Evolutionary conservation across 2,113 vertebrate genomes (phyloP).

Genomic region (Isurus oxyrinchus): DNA sequence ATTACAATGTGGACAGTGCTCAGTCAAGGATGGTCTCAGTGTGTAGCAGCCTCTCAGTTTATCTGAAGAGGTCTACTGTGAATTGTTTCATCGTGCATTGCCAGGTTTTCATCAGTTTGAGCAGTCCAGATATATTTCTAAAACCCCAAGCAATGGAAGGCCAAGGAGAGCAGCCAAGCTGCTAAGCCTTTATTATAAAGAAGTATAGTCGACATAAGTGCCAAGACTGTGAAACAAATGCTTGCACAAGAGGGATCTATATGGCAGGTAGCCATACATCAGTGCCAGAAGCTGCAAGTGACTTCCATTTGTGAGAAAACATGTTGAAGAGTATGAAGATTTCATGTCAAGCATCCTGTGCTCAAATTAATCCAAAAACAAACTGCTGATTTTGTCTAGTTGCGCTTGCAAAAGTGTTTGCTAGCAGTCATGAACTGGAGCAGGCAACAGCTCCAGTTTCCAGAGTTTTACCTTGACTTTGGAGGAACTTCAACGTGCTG

Average conservation of each 20-base stretch:
- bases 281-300: neutral
- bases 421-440: neutral
- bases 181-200: neutral
- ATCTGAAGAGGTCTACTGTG: neutral
- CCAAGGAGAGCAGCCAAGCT: neutral
- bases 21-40: neutral
- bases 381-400: neutral
- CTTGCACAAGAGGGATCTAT: neutral
- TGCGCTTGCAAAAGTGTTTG: neutral
- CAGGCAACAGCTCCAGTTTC: neutral
- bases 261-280: neutral
- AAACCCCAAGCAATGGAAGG: neutral
- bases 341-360: neutral
- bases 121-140: neutral
- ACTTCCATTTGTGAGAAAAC: neutral
- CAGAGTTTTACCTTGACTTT: neutral
- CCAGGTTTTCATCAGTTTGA: neutral
- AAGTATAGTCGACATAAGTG: neutral
- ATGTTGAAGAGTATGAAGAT: neutral
- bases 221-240: neutral
- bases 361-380: neutral
- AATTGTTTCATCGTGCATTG: neutral
- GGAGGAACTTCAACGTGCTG: neutral
- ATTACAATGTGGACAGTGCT: neutral
- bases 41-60: neutral